Percentiles rank a stretch among this genome's conserved stretches.
phyloP scores from a whole-genome alignment of 2,113 vertebrate genomes.

The Coryphaenoides rupestris region DNA sequence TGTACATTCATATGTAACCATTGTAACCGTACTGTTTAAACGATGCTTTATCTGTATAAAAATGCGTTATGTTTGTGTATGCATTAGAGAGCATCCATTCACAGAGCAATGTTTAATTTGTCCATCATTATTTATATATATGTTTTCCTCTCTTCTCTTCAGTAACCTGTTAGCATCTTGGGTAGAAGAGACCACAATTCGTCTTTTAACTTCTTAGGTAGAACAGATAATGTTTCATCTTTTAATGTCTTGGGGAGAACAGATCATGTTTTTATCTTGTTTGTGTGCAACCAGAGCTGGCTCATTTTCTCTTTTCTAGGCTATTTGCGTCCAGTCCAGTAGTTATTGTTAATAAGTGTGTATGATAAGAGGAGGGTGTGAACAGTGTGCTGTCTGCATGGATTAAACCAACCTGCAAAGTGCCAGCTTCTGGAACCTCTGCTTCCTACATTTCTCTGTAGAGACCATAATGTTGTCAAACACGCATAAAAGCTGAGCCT shows the following conservation, averaged over 20 bases:
- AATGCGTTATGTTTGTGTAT: no score
- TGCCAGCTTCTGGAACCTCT: no score
- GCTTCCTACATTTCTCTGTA: no score
- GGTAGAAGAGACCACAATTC: not conserved
- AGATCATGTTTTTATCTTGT: not conserved
- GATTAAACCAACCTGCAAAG: not conserved
- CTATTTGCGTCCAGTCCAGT: not conserved
- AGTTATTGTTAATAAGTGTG: conserved; percentile 31
- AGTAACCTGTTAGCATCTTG: not conserved
- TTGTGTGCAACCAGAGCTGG: not conserved
- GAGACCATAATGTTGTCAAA: no score
- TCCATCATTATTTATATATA: not conserved
- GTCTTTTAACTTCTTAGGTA: not conserved
- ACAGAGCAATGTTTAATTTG: no score
- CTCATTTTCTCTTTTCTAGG: conserved; percentile 2
- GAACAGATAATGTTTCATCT: conserved; percentile 4
- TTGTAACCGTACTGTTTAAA: no score
- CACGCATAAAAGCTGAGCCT: no score
- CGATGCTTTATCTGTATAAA: no score
- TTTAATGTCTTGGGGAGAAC: no score
- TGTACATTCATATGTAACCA: no score
- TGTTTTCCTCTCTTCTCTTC: conserved; percentile 16
- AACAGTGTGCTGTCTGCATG: not conserved
- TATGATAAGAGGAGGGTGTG: conserved; percentile 4
- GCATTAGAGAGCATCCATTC: no score